phyloP scores from a whole-genome alignment of 2,113 vertebrate species.

The Macrotis lagotis region DNA sequence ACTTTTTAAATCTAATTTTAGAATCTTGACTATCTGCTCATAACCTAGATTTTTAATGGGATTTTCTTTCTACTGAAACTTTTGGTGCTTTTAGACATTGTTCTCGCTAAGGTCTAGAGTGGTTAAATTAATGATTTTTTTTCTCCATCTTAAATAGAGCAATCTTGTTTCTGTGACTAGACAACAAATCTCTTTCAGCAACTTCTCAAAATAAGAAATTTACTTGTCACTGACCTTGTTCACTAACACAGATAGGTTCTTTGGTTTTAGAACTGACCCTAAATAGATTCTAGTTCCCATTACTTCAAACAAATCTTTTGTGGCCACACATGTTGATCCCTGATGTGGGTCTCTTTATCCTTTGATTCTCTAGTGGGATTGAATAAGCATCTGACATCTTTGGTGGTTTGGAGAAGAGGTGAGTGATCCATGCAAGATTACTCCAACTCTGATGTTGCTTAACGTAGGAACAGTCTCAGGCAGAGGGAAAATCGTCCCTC shows the following conservation, averaged over 20 bases:
- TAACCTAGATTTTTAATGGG: not conserved
- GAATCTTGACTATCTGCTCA: not conserved
- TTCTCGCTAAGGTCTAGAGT: not conserved
- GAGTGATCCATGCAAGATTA: not conserved
- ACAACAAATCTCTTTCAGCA: not conserved
- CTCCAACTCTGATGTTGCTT: not conserved
- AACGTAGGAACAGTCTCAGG: not conserved
- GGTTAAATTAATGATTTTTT: not conserved
- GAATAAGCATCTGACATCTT: not conserved
- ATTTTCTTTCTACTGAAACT: not conserved
- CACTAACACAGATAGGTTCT: not conserved
- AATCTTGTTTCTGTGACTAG: not conserved
- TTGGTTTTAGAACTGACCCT: not conserved
- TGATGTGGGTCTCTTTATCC: not conserved
- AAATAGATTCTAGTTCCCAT: not conserved
- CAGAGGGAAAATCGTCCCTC: not conserved
- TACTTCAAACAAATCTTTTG: not conserved
- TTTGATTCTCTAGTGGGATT: not conserved
- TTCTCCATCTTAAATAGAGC: not conserved
- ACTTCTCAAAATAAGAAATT: not conserved
- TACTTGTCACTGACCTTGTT: not conserved
- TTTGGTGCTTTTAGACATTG: not conserved
- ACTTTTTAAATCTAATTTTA: not conserved
- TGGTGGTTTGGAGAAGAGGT: not conserved
- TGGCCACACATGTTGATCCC: not conserved